Conservation (phyloP, 1,140 invertebrate genomes). For the Physella acuta region DNA sequence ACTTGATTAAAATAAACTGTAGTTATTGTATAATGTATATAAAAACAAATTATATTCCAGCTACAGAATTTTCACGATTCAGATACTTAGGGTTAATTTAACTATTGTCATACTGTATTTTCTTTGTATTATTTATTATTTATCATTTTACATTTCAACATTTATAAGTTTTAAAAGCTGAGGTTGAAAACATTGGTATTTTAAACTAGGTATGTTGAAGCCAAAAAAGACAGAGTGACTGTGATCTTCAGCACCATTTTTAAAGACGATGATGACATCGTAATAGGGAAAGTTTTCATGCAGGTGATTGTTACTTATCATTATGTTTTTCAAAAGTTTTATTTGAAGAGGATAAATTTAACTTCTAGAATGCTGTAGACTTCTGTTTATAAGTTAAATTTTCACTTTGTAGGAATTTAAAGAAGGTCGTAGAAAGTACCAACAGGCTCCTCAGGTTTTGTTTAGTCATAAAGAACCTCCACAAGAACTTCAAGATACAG, state of each 20-base stretch:
- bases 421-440: conserved; percentile 93
- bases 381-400: too few relatives aligned
- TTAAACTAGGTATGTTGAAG: conserved; percentile 97
- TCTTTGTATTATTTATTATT: neutral
- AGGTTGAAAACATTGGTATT: too few relatives aligned
- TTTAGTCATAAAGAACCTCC: conserved; percentile 96
- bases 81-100: too few relatives aligned
- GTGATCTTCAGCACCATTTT: conserved; percentile 99
- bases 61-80: neutral
- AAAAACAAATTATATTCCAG: too few relatives aligned
- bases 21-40: neutral
- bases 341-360: neutral
- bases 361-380: neutral
- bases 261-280: conserved; percentile 95
- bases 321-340: neutral
- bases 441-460: conserved; percentile 77
- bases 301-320: conserved; percentile 60
- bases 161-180: too few relatives aligned
- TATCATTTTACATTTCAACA: neutral
- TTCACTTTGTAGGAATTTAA: conserved; percentile 84
- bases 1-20: neutral
- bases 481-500: conserved; percentile 87
- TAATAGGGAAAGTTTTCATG: conserved; percentile 98
- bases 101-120: too few relatives aligned
- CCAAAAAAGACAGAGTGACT: conserved; percentile 95